phyloP scores from a whole-genome alignment of 2,113 vertebrate species.

The Symphodus melops region DNA sequence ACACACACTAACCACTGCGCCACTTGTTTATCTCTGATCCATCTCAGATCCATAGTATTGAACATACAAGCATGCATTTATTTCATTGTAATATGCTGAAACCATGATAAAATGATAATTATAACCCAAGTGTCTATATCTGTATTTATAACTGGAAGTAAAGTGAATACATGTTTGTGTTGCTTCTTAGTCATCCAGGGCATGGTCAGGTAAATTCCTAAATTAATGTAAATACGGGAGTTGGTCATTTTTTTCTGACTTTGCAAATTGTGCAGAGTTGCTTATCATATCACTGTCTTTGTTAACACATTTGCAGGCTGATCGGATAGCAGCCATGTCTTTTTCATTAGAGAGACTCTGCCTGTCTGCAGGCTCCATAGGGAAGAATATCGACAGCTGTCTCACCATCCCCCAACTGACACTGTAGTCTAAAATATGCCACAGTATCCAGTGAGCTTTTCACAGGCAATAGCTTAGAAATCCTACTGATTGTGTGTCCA shows the following conservation, averaged over 20 bases:
- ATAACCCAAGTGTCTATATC: too few species aligned
- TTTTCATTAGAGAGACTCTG: constrained; percentile 33
- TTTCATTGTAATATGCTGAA: too few species aligned
- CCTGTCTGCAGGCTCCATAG: constrained; percentile 38
- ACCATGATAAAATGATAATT: too few species aligned
- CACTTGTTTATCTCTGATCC: too few species aligned
- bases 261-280: neutral
- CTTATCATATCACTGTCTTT: neutral
- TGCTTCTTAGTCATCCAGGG: too few species aligned
- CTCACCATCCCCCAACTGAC: constrained; percentile 39
- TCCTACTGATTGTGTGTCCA: neutral
- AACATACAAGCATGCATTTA: too few species aligned
- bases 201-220: too few species aligned
- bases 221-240: too few species aligned
- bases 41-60: too few species aligned
- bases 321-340: constrained; percentile 25
- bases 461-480: neutral
- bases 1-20: too few species aligned
- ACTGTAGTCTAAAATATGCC: neutral
- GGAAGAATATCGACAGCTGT: constrained; percentile 47
- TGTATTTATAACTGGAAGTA: too few species aligned
- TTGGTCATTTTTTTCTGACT: neutral
- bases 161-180: too few species aligned
- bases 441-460: neutral
- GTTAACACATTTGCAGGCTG: constrained; percentile 16